Evolutionary conservation across 2,888 invertebrate species (phyloP).

Genomic region (Taenaris catops): DNA sequence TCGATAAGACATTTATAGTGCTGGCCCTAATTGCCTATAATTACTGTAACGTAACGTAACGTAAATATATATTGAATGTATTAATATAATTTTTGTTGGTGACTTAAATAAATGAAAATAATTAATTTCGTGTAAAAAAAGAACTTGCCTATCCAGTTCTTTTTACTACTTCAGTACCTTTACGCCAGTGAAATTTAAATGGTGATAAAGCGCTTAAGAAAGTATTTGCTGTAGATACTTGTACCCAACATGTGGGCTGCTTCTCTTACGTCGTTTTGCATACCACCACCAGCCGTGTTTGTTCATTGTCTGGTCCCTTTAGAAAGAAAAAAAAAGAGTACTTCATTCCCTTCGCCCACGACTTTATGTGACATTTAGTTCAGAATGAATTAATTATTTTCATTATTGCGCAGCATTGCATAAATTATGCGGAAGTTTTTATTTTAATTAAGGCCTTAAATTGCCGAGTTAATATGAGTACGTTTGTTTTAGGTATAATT

Average conservation of each 20-base stretch:
- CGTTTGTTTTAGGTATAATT: slow-evolving; percentile 27
- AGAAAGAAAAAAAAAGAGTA: slow-evolving; percentile 62
- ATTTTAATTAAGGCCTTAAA: slow-evolving; percentile 50
- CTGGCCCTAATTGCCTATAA: too few species aligned
- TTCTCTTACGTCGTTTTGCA: slow-evolving; percentile 67
- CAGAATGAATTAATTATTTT: slow-evolving; percentile 72
- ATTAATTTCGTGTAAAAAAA: too few species aligned
- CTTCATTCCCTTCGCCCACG: slow-evolving; percentile 57
- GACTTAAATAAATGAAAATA: too few species aligned
- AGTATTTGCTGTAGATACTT: slow-evolving; percentile 17
- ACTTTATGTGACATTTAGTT: slow-evolving; percentile 76
- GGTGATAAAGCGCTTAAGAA: slow-evolving; percentile 8
- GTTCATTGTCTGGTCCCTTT: slow-evolving; percentile 74
- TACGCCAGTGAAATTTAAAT: too few species aligned
- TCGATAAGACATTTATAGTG: too few species aligned
- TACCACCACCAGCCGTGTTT: slow-evolving; percentile 75
- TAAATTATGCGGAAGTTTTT: slow-evolving; percentile 60
- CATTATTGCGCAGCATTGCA: slow-evolving; percentile 61
- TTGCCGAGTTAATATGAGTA: slow-evolving; percentile 18
- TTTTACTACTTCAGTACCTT: too few species aligned
- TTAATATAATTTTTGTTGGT: too few species aligned
- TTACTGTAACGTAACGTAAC: too few species aligned
- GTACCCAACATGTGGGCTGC: slow-evolving; percentile 26
- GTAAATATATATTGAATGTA: too few species aligned
- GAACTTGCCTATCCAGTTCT: too few species aligned